Percentiles rank a stretch among this genome's conserved stretches.
Evolutionary conservation across 1,140 invertebrate genomes (phyloP).

Genomic region (Drosophila guanche): DNA sequence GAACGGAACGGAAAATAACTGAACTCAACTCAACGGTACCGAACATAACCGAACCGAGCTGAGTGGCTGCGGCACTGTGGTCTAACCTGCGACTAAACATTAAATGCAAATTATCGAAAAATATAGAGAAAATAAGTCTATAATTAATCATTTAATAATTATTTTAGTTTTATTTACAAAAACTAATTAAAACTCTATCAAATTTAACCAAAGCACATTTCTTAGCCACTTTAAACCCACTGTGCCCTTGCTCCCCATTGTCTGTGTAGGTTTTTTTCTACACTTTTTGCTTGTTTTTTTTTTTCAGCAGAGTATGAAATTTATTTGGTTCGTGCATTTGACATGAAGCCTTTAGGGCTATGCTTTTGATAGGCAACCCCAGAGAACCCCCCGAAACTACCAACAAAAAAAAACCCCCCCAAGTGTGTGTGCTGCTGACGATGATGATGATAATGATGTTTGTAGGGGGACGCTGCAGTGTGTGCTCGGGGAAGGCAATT

Average conservation of each 20-base stretch:
- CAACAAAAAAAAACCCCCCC: conserved; percentile 5
- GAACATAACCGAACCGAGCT: background rate
- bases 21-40: background rate
- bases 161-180: too few relatives aligned
- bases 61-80: background rate
- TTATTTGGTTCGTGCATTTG: conserved; percentile 75
- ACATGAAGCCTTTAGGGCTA: conserved; percentile 73
- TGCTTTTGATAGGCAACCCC: conserved; percentile 56
- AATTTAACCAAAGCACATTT: background rate
- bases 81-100: background rate
- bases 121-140: too few relatives aligned
- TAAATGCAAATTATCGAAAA: too few relatives aligned
- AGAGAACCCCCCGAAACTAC: conserved; percentile 10
- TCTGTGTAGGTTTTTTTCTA: conserved; percentile 29
- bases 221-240: background rate
- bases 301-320: conserved; percentile 57
- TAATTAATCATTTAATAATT: too few relatives aligned
- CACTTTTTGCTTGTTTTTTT: conserved; percentile 10
- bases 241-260: conserved; percentile 45
- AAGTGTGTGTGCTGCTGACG: conserved; percentile 31
- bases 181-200: background rate
- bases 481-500: conserved; percentile 20
- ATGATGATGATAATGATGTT: conserved; percentile 24
- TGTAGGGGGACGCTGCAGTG: conserved; percentile 1
- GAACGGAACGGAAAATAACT: conserved; percentile 1